Conservation (phyloP, 2,888 invertebrate species). For the Acleris emargana region DNA sequence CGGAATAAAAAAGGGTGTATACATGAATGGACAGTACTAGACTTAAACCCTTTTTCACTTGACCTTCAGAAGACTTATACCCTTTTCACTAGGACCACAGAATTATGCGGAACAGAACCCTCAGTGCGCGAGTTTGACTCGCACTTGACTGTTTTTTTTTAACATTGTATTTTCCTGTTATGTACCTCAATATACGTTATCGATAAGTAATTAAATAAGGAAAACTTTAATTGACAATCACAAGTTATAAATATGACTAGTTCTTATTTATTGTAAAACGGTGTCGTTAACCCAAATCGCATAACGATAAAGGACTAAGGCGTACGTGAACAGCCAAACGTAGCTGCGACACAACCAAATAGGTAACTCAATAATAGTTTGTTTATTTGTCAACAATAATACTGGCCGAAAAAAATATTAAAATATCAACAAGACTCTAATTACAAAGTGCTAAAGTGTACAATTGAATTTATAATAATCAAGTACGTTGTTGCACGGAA, state of each 20-base stretch:
- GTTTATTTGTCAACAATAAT: not conserved
- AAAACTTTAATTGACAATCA: conserved; percentile 45
- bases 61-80: no score
- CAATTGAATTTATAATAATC: conserved; percentile 1
- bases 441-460: not conserved
- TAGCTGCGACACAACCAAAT: conserved; percentile 37
- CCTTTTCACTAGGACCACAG: no score
- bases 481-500: conserved; percentile 4
- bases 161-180: not conserved
- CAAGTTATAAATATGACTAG: conserved; percentile 43
- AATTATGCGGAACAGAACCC: no score
- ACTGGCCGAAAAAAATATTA: not conserved
- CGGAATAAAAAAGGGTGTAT: no score
- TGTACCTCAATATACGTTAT: conserved; percentile 3
- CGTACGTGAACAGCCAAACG: conserved; percentile 60
- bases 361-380: not conserved
- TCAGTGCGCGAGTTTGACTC: no score
- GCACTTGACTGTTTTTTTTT: not conserved
- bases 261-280: conserved; percentile 33
- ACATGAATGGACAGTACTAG: no score
- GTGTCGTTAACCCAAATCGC: conserved; percentile 63
- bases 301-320: conserved; percentile 41
- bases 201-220: conserved; percentile 42
- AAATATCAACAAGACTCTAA: not conserved
- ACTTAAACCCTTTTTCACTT: no score